Base-by-base conservation (phyloP, 2,113 vertebrate species). In the Engystomops pustulosus region DNA sequence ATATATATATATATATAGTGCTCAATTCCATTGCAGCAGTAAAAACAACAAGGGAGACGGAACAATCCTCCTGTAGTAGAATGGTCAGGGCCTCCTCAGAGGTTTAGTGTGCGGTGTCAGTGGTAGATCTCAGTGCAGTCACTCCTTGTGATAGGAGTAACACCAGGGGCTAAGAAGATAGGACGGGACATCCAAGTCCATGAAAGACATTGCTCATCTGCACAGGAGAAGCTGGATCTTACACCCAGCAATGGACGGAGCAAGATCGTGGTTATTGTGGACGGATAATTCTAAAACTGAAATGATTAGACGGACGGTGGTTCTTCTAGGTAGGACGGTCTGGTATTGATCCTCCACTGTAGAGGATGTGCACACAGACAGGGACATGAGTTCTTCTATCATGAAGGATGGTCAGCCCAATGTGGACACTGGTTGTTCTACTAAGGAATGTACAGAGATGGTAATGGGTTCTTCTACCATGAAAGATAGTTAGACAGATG, bases 221-320 rank as follows among this genome's bases (percentile, higher is more conserved):
- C 25, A 23, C 20, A 30, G 60, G 9, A 45, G 11, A 74, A 27
- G 14, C 36, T 18, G 62, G 15, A 18, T 27, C 14, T 6, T 32
- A 38, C 41, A 36, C 7, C 9, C 49, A 14, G 75, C 53, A 6
- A 4, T 45, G 8, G 12, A 25, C 20, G n/a, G n/a, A n/a, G n/a
- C n/a, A 20, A 55, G 20, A 14, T 23, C 6, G 15, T n/a, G n/a
- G n/a, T n/a, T n/a, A n/a, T n/a, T n/a, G n/a, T n/a, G 49, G 74
- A 58, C 49, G 49, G 74, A 77, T 17, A 34, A 34, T 36, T 36
- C 30, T 76, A 32, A 23, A 2, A 58, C 15, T 55, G 75, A 78
- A 78, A 60, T 78, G 75, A 34, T 60, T 58, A 77, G 74, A 77
- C 75, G 8, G 32, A 78, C 12, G n/a, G n/a, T n/a, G n/a, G n/a